Conservation (phyloP, 2,113 vertebrate species). For the Petroica traversi region DNA sequence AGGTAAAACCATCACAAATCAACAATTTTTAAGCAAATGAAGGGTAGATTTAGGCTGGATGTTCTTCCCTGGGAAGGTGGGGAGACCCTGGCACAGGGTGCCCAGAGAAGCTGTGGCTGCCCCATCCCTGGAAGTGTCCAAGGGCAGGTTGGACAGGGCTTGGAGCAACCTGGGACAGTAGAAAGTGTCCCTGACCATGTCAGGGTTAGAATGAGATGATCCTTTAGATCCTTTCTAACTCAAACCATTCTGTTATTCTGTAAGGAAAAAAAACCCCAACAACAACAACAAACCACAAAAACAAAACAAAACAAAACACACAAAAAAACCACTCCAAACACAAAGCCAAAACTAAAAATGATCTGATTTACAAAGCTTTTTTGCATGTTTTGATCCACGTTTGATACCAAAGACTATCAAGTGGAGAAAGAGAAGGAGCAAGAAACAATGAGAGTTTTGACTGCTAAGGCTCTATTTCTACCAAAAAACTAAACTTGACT, state of each 20-base stretch:
- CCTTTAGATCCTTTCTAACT: not conserved
- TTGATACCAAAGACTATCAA: not conserved
- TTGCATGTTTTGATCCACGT: not conserved
- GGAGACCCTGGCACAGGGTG: rapidly evolving
- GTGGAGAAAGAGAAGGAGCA: not conserved
- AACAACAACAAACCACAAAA: too few species aligned
- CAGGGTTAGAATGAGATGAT: rapidly evolving
- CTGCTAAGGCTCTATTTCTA: not conserved
- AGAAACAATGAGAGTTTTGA: not conserved
- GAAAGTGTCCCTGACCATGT: rapidly evolving
- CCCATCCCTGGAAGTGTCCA: not conserved
- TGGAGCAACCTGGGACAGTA: rapidly evolving
- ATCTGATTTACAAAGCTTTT: not conserved
- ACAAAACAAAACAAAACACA: too few species aligned
- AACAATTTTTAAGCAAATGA: not conserved
- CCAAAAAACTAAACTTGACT: not conserved
- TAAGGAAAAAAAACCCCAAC: rapidly evolving
- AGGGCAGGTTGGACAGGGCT: rapidly evolving
- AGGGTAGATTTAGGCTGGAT: not conserved
- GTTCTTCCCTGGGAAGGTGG: not conserved
- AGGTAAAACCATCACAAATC: rapidly evolving
- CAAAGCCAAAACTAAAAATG: rapidly evolving
- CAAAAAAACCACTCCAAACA: too few species aligned
- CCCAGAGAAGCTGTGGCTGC: not conserved
- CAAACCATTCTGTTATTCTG: not conserved